phyloP scores from a whole-genome alignment of 2,113 vertebrate species.

The Cebus imitator region DNA sequence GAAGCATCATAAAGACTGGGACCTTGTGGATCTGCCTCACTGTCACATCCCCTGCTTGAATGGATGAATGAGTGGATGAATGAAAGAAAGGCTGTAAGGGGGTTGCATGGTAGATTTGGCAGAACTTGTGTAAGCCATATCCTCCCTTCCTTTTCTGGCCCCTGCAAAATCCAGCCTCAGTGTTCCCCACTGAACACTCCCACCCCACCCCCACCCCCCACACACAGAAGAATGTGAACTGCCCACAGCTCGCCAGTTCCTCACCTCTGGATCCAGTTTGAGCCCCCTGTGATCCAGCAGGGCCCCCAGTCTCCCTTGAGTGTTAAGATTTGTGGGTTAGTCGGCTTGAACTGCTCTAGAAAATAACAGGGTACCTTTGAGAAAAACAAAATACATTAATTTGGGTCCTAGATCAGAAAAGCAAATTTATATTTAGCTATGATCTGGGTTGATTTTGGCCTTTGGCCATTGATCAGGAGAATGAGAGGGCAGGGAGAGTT shows the following conservation, averaged over 20 bases:
- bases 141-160: not conserved
- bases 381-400: conserved; percentile 32
- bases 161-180: not conserved
- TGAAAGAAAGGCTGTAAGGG: not conserved
- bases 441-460: conserved; percentile 43
- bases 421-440: conserved; percentile 58
- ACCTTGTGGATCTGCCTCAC: not conserved
- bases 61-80: not conserved
- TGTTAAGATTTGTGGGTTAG: not conserved
- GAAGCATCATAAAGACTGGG: not conserved
- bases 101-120: not conserved
- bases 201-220: not conserved
- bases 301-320: not conserved
- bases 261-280: not conserved
- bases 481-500: not conserved
- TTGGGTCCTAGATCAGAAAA: conserved; percentile 47
- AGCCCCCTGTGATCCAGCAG: not conserved
- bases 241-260: too few species aligned
- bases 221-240: too few species aligned
- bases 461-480: conserved; percentile 33
- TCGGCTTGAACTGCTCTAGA: not conserved
- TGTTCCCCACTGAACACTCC: not conserved
- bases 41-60: not conserved
- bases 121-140: not conserved
- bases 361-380: not conserved